Evolutionary conservation across 2,888 invertebrate species (phyloP), one percentile per base, ranked within the genome.

Genomic region (Athetis lepigone): DNA sequence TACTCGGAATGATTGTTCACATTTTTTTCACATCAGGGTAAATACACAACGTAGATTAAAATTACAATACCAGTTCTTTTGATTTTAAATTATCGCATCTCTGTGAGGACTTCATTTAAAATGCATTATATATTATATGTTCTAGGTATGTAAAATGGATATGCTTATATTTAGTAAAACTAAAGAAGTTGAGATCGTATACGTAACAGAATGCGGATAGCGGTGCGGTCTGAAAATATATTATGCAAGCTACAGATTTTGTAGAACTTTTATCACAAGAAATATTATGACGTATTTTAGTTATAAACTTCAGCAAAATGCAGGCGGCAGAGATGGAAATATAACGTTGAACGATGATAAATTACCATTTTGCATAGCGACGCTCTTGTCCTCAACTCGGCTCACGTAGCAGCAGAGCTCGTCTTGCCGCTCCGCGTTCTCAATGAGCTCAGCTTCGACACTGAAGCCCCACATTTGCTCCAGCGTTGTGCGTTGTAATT

Each of bases 401-500:
- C 98, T 98, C 83, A 99, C 98, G 94, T 99, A 99, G 92, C 99
- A 99, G 94, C 99, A 98, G 47, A 99, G 96, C 91, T 99, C 99
- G 91, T 99, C 99, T 91, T 99, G 99, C 56, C 98, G 96, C 91
- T 99, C 99, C 9, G 98, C 97, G 92, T 99, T 99, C 91, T 99
- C 99, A 73, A 99, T 98, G 64, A 99, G 96, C 93, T 99, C 99
- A 3, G 99, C 99, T 92, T 99, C 99, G 54, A 99, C 99, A 75
- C 98, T 98, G 95, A 99, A 98, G 81, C 99, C 99, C 98, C 99
- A 99, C 98, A 99, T 98, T 91, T 98, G 98, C 85, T 99, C 98
- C 84, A 98, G 95, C 9, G 98, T 98, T 76, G 97, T 97, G 70
- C 99, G 96, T 84, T 98, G 97, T 86, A 99, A 95, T 91, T 99